Base-by-base conservation (phyloP, 2,113 vertebrate genomes). In the Hyperoodon ampullatus region DNA sequence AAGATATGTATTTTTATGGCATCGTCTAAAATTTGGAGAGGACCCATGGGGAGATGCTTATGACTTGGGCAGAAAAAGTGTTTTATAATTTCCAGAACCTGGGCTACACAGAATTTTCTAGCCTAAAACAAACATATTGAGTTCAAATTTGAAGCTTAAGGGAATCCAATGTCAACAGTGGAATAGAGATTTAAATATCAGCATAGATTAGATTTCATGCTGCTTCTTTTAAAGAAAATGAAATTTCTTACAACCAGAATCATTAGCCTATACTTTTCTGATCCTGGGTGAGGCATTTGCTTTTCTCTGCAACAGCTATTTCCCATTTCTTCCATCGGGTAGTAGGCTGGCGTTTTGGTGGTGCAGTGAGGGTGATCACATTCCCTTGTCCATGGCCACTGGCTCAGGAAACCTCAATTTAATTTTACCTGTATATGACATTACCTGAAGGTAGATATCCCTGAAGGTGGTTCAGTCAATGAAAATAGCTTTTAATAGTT, bases 271-370 rank as follows among this genome's bases (percentile, higher is more conserved):
- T n/a, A 71, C 0, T 53, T 80, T 88, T 13, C 2, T 61, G 12
- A 63, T 58, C 15, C 0, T 55, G 5, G 35, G 10, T 0, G 5
- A 61, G 10, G 10, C 0, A 75, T 53, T 42, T 81, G 39, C 4
- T 44, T 72, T 53, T 28, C 2, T 60, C 50, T 44, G 8, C 10
- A 61, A 42, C 2, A 24, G 13, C 1, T 12, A 23, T 55, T 21
- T n/a, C 10, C n/a, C 2, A 42, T 24, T 23, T 87, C 42, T 82
- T 8, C 1, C n/a, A 58, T 2, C 7, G 39, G 0, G 5, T 50
- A 23, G 12, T 58, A 42, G 5, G 3, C 70, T 42, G 28, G n/a
- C 13, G 4, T 42, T 86, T 77, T 44, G 16, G 21, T 44, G 3
- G 19, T 21, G 16, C 23, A 33, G 28, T 13, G 16, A 9, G 0